Percentiles rank a stretch among this genome's conserved stretches.
These are phyloP conservation scores for Ectobius pallidus DNA, from an alignment of 2,888 invertebrate genomes.

Conservation along the genomic window DNA sequence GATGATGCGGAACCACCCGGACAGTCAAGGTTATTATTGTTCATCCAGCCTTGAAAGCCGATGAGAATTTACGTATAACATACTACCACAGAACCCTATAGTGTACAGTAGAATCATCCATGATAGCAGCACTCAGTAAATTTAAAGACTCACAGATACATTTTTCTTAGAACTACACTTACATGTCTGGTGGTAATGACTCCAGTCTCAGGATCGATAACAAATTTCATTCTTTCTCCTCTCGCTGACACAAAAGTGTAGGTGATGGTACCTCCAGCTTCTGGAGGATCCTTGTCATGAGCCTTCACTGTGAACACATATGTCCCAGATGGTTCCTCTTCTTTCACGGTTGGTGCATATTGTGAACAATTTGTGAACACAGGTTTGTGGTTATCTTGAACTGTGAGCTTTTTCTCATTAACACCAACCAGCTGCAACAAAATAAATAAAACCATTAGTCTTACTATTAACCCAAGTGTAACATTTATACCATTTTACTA, in stretches of 20 bases:
- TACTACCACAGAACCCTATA: no score
- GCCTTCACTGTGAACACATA: conserved; percentile 78
- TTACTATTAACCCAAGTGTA: no score
- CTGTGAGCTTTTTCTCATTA: conserved; percentile 7
- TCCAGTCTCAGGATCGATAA: conserved; percentile 78
- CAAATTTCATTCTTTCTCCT: conserved; percentile 77
- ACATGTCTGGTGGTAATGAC: conserved; percentile 74
- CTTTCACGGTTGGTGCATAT: conserved; percentile 82
- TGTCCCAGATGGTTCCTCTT: conserved; percentile 75
- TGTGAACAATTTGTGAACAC: conserved; percentile 82
- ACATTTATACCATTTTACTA: no score
- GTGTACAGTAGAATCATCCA: no score
- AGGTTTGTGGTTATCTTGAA: conserved; percentile 80
- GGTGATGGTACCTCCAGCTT: conserved; percentile 76
- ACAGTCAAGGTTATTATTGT: no score
- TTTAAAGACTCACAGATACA: no score
- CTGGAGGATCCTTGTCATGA: conserved; percentile 73
- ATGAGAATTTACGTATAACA: no score
- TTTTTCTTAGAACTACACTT: no score
- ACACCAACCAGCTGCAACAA: neutral
- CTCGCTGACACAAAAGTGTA: conserved; percentile 82
- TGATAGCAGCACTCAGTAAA: no score
- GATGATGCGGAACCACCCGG: no score
- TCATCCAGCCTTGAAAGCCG: no score
- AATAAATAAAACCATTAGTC: no score